Base-by-base conservation (phyloP, 2,797 vertebrate genomes). In the Bradypodion pumilum region DNA sequence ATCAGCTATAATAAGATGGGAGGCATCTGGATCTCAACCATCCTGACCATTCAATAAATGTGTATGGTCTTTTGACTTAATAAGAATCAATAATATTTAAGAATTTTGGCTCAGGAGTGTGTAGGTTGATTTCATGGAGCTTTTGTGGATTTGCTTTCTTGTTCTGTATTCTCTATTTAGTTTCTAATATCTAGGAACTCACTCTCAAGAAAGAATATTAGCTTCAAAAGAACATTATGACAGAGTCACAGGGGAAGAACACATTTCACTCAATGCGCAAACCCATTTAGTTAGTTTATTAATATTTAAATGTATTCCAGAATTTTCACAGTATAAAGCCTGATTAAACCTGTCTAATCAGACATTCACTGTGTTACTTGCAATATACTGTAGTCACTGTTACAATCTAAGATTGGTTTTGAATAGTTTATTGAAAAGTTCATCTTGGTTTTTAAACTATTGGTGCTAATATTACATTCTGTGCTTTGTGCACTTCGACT, bases 301-400 rank as follows among this genome's bases (percentile, higher is more conserved):
- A 74, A 15, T 66, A 79, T 68, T 84, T 90, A 82, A 87, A 59
- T 74, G 19, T n/a, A 44, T n/a, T 37, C 37, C 1, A 73, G 59
- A 80, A 74, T 46, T 83, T 49, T 27, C 2, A 16, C 29, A 86
- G 21, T 82, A 49, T 74, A 87, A 72, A 86, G 25, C 56, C 10
- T 29, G 37, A 12, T 76, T 82, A 21, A 78, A 0, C 85, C 32
- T 76, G 21, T 7, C 42, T 86, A 77, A 76, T 32, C 21, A 68
- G 62, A 83, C 0, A 70, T 60, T 89, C 82, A 6, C 68, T 82
- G 16, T 32, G 13, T 81, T 66, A 40, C 25, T 81, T 70, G 52
- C 66, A 82, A 2, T 68, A 3, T 70, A 29, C 82, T 69, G 5
- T 12, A 59, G 15, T 37, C 23, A 72, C 5, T 56, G 4, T 78